Evolutionary conservation across 35 echinoderm and acorn worm species (phyloP).

Genomic region (Anneissia japonica): DNA sequence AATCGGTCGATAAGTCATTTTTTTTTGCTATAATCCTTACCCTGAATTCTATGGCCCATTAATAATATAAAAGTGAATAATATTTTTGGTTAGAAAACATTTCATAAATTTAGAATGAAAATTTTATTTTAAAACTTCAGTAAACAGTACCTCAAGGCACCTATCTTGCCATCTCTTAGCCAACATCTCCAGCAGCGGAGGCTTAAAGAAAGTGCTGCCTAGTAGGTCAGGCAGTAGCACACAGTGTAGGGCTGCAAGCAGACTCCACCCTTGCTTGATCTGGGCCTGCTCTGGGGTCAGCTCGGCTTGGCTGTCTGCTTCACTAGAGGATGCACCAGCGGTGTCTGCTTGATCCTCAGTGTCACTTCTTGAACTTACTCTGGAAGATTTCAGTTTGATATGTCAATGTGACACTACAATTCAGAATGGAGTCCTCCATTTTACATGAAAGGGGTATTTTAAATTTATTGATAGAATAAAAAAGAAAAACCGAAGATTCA

Average conservation of each 20-base stretch:
- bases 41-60: too few species aligned
- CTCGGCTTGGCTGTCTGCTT: conserved; percentile 66
- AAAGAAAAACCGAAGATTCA: too few species aligned
- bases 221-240: conserved; percentile 87
- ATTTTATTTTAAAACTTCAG: too few species aligned
- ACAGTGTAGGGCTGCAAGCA: conserved; percentile 90
- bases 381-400: background rate
- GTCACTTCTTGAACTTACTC: background rate
- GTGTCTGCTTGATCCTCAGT: background rate
- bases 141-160: conserved; percentile 78
- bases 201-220: conserved; percentile 81
- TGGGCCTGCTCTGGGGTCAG: conserved; percentile 91
- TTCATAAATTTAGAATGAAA: too few species aligned
- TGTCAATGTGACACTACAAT: too few species aligned
- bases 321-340: background rate
- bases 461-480: too few species aligned
- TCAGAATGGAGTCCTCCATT: too few species aligned
- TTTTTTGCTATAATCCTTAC: too few species aligned
- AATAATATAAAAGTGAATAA: too few species aligned
- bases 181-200: conserved; percentile 89
- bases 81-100: too few species aligned
- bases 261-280: conserved; percentile 99
- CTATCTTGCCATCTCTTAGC: conserved; percentile 95
- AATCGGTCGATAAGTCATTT: too few species aligned
- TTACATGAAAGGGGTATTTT: too few species aligned